Conservation (phyloP, 2,113 vertebrate species). For the Verasper variegatus region DNA sequence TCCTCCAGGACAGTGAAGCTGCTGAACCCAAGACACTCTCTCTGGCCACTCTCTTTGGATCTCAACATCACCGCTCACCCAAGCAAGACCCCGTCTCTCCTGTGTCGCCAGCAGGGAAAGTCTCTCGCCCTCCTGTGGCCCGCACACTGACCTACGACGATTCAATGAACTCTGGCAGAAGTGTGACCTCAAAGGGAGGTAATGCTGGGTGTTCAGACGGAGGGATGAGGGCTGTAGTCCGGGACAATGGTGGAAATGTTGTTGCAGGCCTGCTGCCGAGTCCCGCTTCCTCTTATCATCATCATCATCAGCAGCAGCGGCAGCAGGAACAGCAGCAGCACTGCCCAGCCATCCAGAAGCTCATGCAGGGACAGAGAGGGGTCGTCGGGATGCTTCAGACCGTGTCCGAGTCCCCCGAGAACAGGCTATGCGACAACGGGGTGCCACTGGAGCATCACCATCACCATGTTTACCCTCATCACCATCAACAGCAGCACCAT, state of each 20-base stretch:
- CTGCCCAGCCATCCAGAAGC: constrained; percentile 93
- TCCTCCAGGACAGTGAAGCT: constrained; percentile 79
- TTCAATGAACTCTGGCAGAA: constrained; percentile 29
- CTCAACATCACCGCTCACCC: constrained; percentile 60
- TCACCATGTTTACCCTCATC: constrained; percentile 45
- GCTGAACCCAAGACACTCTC: constrained; percentile 85
- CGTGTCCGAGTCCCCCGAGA: constrained; percentile 86
- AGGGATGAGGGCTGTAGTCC: not conserved
- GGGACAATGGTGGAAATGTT: constrained; percentile 10
- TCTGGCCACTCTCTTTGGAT: constrained; percentile 88
- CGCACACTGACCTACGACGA: constrained; percentile 90
- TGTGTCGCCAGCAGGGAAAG: constrained; percentile 2
- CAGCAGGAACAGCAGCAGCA: constrained; percentile 53
- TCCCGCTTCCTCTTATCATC: not conserved
- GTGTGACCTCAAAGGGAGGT: constrained; percentile 2
- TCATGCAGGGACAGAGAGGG: constrained; percentile 84
- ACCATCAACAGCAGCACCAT: constrained; percentile 34
- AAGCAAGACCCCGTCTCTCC: constrained; percentile 61
- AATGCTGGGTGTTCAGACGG: not conserved
- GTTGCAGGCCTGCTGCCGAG: constrained; percentile 19
- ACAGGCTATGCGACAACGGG: constrained; percentile 82
- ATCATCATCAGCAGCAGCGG: constrained; percentile 68
- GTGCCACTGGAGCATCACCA: constrained; percentile 56
- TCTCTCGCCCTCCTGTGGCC: constrained; percentile 79
- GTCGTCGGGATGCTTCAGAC: constrained; percentile 81